Percentiles rank a stretch among this genome's conserved stretches.
Evolutionary conservation across 2,888 invertebrate genomes (phyloP).

Genomic region (Subacronicta megacephala): DNA sequence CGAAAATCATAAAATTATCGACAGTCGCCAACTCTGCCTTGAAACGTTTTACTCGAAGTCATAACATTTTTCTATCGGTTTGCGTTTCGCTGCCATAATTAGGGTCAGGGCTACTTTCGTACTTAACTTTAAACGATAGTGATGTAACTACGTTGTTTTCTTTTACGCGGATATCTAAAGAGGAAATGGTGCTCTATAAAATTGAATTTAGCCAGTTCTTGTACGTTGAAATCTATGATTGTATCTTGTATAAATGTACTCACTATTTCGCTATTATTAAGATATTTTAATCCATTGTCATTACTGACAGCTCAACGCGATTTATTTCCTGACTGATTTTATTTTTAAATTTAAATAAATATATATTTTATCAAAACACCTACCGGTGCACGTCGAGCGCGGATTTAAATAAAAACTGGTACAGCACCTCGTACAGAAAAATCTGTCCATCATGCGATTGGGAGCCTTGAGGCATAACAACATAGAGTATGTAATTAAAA

Average conservation of each 20-base stretch:
- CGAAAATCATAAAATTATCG: neutral
- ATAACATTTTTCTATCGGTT: slow-evolving; percentile 32
- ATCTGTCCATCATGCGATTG: slow-evolving; percentile 10
- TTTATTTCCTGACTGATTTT: slow-evolving; percentile 31
- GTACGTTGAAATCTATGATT: slow-evolving; percentile 23
- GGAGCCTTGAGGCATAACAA: slow-evolving; percentile 6
- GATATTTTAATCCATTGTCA: slow-evolving; percentile 40
- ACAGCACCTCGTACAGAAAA: slow-evolving; percentile 13
- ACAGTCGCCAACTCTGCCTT: slow-evolving; percentile 1
- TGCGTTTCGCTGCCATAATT: slow-evolving; percentile 36
- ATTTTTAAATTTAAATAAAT: slow-evolving; percentile 17
- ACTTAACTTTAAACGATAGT: slow-evolving; percentile 25
- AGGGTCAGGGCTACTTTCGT: slow-evolving; percentile 50
- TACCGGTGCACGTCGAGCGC: slow-evolving; percentile 15
- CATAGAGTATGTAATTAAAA: slow-evolving; percentile 38
- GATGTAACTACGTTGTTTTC: slow-evolving; percentile 26
- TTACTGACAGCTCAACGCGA: slow-evolving; percentile 14
- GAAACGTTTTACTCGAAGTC: slow-evolving; percentile 18
- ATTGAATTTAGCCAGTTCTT: slow-evolving; percentile 14
- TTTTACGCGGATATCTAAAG: slow-evolving; percentile 16
- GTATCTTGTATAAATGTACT: slow-evolving; percentile 20
- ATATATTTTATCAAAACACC: slow-evolving; percentile 10
- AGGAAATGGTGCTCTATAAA: slow-evolving; percentile 22
- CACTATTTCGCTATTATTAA: slow-evolving; percentile 5
- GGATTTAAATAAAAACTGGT: slow-evolving; percentile 19